Evolutionary conservation across 2,888 invertebrate genomes (phyloP), one percentile per base, ranked within the genome.

Genomic region (Polylopha cassiicola): DNA sequence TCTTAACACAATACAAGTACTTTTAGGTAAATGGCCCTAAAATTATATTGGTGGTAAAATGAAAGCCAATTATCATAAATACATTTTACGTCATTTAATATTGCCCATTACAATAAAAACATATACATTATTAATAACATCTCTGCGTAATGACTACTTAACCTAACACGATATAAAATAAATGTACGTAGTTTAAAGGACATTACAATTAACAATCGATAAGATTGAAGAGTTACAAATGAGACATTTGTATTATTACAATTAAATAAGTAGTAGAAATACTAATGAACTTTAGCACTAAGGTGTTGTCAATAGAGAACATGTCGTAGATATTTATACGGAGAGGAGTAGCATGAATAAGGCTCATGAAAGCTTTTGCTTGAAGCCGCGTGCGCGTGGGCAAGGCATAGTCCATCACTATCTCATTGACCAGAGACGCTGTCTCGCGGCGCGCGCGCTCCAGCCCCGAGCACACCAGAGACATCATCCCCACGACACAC

Each of bases 341-440:
- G 26, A 58, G 45, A 1, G 73, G 63, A 73, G 75, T 78, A 0
- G 71, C 65, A 18, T 76, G 69, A n/a, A 73, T 62, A 3, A 77
- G 38, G 24, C 74, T 68, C 61, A 74, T 68, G 32, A 80, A 79
- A 3, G 69, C 65, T 50, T 79, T 79, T 2, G 73, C 72, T 52
- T 77, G 72, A 4, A 64, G 50, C 27, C 77, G 53, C 60, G 72
- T 68, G 1, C 47, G 49, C 37, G 58, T 64, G 1, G 75, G 73
- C 2, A 76, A 53, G 11, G 65, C 60, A 34, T 78, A 78, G 45
- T 73, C 65, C 68, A 75, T 77, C 15, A 78, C 65, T 1, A 79
- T 38, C 42, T 77, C 69, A 42, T 75, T 74, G 1, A 78, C 59
- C 15, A 74, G 50, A 13, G 65, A 49, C 43, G 65, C 74, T 0